A percentile compares a stretch with the other conserved stretches of the same genome.
Evolutionary conservation across 2,888 invertebrate species (phyloP).

Genomic region (Epistrophe grossulariae): DNA sequence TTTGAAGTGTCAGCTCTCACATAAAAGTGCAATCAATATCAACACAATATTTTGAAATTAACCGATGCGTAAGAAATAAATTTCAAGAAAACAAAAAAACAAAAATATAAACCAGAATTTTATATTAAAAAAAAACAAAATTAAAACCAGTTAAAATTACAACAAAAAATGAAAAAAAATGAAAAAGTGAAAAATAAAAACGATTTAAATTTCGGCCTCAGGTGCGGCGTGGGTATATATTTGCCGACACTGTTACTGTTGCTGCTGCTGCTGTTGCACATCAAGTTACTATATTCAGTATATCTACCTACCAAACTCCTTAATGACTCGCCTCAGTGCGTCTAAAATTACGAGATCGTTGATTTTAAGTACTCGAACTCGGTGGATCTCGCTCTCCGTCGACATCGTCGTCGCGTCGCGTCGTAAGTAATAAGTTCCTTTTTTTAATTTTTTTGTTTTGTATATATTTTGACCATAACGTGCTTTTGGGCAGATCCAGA

Average conservation of each 20-base stretch:
- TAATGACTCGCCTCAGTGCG: conserved; percentile 74
- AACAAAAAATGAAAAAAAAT: conserved; percentile 6
- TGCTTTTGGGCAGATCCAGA: conserved; percentile 52
- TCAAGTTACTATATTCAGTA: neutral
- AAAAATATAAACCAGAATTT: conserved; percentile 49
- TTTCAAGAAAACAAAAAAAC: conserved; percentile 19
- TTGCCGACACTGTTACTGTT: conserved; percentile 55
- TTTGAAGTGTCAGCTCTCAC: neutral
- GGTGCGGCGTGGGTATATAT: conserved; percentile 68
- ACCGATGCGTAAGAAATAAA: conserved; percentile 51
- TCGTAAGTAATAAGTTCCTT: conserved; percentile 52
- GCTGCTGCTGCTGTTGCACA: conserved; percentile 34
- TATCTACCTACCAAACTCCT: conserved; percentile 29
- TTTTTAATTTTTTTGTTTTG: neutral
- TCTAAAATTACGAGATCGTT: conserved; percentile 74
- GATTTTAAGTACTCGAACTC: conserved; percentile 63
- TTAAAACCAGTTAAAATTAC: conserved; percentile 54
- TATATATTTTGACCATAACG: neutral
- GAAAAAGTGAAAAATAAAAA: conserved; percentile 3
- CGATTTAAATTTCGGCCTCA: conserved; percentile 49
- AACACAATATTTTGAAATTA: conserved; percentile 44
- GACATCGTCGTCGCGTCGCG: neutral
- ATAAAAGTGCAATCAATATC: conserved; percentile 63
- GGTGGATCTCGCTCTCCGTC: neutral
- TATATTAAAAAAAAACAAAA: conserved; percentile 32